phyloP scores from a whole-genome alignment of 2,113 vertebrate genomes.

The Gila orcuttii region DNA sequence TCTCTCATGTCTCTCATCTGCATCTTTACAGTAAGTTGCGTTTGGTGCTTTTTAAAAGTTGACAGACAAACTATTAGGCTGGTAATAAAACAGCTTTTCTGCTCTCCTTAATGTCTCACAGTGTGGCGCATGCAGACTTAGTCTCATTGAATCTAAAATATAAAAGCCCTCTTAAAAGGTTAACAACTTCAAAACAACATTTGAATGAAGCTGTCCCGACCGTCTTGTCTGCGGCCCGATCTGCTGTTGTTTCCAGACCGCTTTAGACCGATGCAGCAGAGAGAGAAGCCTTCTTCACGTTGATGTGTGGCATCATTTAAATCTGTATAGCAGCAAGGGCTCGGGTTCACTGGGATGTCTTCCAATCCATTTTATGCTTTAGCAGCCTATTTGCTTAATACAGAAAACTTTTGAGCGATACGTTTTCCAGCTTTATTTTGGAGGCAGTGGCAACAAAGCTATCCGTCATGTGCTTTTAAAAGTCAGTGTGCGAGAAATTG shows the following conservation, averaged over 20 bases:
- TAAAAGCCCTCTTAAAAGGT: slow-evolving; percentile 45
- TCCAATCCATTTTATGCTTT: slow-evolving; percentile 70
- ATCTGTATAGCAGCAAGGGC: slow-evolving; percentile 67
- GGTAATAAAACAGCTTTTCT: slow-evolving; percentile 7
- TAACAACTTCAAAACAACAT: slow-evolving; percentile 51
- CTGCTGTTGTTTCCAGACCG: slow-evolving; percentile 45
- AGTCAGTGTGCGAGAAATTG: slow-evolving; percentile 73
- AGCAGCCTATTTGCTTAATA: slow-evolving; percentile 74
- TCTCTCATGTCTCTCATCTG: slow-evolving; percentile 6
- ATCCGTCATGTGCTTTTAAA: slow-evolving; percentile 76
- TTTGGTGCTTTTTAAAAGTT: slow-evolving; percentile 1
- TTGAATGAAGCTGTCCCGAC: slow-evolving; percentile 32
- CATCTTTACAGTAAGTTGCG: slow-evolving; percentile 19
- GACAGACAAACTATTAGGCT: slow-evolving; percentile 1
- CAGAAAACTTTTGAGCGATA: slow-evolving; percentile 71
- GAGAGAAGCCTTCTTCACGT: slow-evolving; percentile 53
- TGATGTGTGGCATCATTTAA: slow-evolving; percentile 64
- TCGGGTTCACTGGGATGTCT: slow-evolving; percentile 73
- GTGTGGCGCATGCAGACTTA: neutral
- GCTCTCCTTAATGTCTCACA: neutral
- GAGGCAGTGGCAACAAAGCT: slow-evolving; percentile 53
- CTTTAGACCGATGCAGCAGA: slow-evolving; percentile 38
- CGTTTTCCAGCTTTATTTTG: slow-evolving; percentile 72
- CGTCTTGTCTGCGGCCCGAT: slow-evolving; percentile 41
- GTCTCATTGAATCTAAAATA: slow-evolving; percentile 16